Conservation (phyloP, 2,888 invertebrate species). For the Rutpela maculata region DNA sequence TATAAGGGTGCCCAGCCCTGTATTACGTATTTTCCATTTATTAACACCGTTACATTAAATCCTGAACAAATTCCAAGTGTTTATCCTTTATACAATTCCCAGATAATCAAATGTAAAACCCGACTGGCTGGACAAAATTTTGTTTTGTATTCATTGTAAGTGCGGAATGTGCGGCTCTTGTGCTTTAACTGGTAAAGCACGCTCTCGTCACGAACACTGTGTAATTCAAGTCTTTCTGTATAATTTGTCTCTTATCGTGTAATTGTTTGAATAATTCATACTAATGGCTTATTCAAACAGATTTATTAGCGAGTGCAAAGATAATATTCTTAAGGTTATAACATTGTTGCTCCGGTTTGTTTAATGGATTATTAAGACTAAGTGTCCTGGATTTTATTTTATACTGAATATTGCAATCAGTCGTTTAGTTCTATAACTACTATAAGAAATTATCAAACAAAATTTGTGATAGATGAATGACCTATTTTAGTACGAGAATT, state of each 20-base stretch:
- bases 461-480: too few relatives aligned
- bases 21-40: neutral
- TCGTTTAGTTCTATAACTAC: too few relatives aligned
- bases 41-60: neutral
- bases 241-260: conserved; percentile 74
- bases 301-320: conserved; percentile 54
- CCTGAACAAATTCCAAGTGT: neutral
- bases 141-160: conserved; percentile 44
- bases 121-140: conserved; percentile 21
- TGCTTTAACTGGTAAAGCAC: conserved; percentile 67
- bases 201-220: conserved; percentile 69
- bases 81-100: neutral
- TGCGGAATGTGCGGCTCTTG: conserved; percentile 50
- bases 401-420: neutral
- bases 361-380: conserved; percentile 7
- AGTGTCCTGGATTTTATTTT: neutral
- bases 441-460: too few relatives aligned
- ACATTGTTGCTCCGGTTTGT: conserved; percentile 13
- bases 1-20: too few relatives aligned
- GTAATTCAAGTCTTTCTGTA: conserved; percentile 71
- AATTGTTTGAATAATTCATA: conserved; percentile 74
- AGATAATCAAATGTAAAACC: conserved; percentile 7
- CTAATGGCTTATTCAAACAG: conserved; percentile 65
- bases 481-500: too few relatives aligned
- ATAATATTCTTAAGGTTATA: conserved; percentile 28